These are phyloP conservation scores for Nettapus auritus DNA, from an alignment of 2,113 vertebrate genomes.

Conservation along the genomic window DNA sequence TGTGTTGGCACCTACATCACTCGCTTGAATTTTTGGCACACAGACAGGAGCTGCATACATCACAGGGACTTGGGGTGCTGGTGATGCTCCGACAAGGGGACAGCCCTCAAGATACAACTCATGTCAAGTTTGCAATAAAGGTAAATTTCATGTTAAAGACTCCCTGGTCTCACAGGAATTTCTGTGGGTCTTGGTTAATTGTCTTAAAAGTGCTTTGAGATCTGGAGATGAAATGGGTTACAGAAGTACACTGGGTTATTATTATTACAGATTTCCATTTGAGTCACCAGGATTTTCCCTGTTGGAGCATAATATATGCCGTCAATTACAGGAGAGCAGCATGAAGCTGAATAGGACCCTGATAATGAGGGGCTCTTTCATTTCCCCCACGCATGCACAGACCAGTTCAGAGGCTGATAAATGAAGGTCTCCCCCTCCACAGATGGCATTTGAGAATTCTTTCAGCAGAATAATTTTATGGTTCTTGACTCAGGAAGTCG, in stretches of 20 bases:
- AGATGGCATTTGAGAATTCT: slow-evolving; percentile 57
- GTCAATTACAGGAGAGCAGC: background rate
- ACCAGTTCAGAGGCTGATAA: slow-evolving; percentile 22
- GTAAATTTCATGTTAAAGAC: background rate
- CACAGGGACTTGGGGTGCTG: background rate
- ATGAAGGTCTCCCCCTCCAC: slow-evolving; percentile 19
- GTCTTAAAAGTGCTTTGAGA: background rate
- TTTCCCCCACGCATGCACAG: background rate
- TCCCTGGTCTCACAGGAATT: background rate
- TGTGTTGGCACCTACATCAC: background rate
- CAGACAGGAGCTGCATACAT: background rate
- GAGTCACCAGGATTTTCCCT: slow-evolving; percentile 4
- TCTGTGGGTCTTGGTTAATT: background rate
- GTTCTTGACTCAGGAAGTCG: slow-evolving; percentile 68
- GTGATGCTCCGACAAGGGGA: background rate
- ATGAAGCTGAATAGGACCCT: background rate
- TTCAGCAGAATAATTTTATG: slow-evolving; percentile 68
- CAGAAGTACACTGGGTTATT: background rate
- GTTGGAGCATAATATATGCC: slow-evolving; percentile 23
- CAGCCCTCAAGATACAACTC: background rate
- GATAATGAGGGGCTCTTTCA: slow-evolving; percentile 43
- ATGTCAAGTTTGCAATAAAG: background rate
- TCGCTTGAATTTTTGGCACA: background rate
- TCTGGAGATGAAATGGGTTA: background rate
- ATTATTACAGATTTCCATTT: background rate